phyloP scores from a whole-genome alignment of 2,888 invertebrate genomes.

The Megaustenia siamemsis region DNA sequence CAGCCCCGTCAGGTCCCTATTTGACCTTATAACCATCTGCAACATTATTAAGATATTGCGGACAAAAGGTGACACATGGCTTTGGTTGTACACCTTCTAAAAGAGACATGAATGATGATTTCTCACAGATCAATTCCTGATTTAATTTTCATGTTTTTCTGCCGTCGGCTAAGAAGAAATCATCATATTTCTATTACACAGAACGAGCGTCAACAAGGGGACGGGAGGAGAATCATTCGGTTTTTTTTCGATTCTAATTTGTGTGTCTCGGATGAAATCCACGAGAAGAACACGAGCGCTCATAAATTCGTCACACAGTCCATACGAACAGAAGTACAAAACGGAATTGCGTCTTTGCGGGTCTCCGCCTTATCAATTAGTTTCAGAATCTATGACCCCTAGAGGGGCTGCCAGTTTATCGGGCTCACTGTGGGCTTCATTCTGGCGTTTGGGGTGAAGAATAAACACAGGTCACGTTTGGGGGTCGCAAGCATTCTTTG shows the following conservation, averaged over 20 bases:
- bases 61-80: constrained; percentile 1
- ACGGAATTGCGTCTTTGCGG: constrained; percentile 31
- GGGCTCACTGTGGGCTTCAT: constrained; percentile 21
- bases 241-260: too few relatives aligned
- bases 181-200: neutral
- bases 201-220: neutral
- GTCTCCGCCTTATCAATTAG: constrained; percentile 52
- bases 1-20: neutral
- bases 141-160: constrained; percentile 27
- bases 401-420: constrained; percentile 43
- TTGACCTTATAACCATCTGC: constrained; percentile 32
- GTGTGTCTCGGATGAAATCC: too few relatives aligned
- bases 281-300: too few relatives aligned
- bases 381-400: constrained; percentile 30
- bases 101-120: neutral
- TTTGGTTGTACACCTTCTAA: neutral
- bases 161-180: neutral
- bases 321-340: constrained; percentile 9
- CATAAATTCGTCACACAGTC: neutral
- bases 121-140: neutral
- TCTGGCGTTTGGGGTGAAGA: constrained; percentile 31
- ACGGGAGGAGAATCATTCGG: too few relatives aligned
- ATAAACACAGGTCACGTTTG: constrained; percentile 21
- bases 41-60: neutral
- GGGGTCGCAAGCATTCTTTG: neutral